Evolutionary conservation across 1,140 invertebrate species (phyloP).

Genomic region (Cotesia chilonis): DNA sequence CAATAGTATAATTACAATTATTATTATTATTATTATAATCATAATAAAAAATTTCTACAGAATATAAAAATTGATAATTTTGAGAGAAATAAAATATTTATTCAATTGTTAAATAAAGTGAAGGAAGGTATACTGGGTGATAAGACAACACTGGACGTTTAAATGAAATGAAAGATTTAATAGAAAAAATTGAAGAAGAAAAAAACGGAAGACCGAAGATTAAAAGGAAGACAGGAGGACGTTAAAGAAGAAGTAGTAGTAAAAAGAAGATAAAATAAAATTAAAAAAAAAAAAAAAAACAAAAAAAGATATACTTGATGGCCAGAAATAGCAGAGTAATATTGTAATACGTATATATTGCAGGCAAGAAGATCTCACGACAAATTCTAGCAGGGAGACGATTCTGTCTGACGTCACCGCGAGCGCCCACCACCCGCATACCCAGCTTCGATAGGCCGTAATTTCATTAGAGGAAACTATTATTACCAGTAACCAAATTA

Average conservation of each 20-base stretch:
- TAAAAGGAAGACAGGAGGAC: conserved; percentile 16
- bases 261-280: not conserved
- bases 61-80: too few relatives aligned
- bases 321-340: conserved; percentile 57
- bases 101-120: too few relatives aligned
- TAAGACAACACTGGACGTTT: too few relatives aligned
- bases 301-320: conserved; percentile 40
- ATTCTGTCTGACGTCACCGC: conserved; percentile 61
- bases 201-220: conserved; percentile 38
- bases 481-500: conserved; percentile 13
- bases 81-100: too few relatives aligned
- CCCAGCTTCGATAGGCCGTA: conserved; percentile 53
- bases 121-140: too few relatives aligned
- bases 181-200: too few relatives aligned
- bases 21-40: not conserved
- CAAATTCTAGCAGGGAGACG: conserved; percentile 64
- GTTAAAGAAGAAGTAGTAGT: conserved; percentile 4
- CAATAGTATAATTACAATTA: conserved; percentile 22
- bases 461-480: conserved; percentile 29
- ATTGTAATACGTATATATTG: conserved; percentile 55
- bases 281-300: conserved; percentile 35
- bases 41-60: not conserved
- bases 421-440: conserved; percentile 61
- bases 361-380: conserved; percentile 64
- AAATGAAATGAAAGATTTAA: too few relatives aligned